Evolutionary conservation across 2,888 invertebrate genomes (phyloP).

Genomic region (Sericinus montela): DNA sequence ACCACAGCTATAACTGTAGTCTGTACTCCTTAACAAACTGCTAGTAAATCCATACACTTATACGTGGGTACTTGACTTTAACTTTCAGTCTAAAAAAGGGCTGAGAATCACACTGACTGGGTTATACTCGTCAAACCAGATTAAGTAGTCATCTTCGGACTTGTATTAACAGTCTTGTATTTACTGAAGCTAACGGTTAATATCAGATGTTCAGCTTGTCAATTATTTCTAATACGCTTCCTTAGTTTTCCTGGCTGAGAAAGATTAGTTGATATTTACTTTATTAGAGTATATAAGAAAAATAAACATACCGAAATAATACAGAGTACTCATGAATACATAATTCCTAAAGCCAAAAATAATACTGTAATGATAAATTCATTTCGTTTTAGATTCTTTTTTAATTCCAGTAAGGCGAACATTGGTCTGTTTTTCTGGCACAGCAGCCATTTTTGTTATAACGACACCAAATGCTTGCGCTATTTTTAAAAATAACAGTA

Average conservation of each 20-base stretch:
- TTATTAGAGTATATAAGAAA: too few species aligned
- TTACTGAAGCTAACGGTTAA: constrained; percentile 11
- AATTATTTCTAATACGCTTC: too few species aligned
- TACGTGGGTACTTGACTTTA: background rate
- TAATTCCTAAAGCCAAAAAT: too few species aligned
- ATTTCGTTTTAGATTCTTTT: too few species aligned
- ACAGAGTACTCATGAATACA: too few species aligned
- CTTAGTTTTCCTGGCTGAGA: too few species aligned
- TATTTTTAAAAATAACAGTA: constrained; percentile 1
- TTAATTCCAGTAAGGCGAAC: background rate
- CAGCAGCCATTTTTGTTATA: background rate
- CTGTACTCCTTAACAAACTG: too few species aligned
- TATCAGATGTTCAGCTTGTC: background rate
- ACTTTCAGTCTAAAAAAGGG: constrained; percentile 15
- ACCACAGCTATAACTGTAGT: too few species aligned
- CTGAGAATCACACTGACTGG: constrained; percentile 12
- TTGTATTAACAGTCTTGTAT: constrained; percentile 11
- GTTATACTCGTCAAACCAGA: constrained; percentile 16
- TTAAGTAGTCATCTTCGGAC: background rate
- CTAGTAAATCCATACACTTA: too few species aligned
- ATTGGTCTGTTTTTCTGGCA: background rate
- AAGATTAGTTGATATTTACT: too few species aligned
- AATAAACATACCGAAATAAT: too few species aligned
- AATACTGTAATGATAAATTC: too few species aligned
- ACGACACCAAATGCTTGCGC: background rate